These are phyloP conservation scores for Campaea margaritaria DNA, from an alignment of 2,888 invertebrate species.

Conservation along the genomic window DNA sequence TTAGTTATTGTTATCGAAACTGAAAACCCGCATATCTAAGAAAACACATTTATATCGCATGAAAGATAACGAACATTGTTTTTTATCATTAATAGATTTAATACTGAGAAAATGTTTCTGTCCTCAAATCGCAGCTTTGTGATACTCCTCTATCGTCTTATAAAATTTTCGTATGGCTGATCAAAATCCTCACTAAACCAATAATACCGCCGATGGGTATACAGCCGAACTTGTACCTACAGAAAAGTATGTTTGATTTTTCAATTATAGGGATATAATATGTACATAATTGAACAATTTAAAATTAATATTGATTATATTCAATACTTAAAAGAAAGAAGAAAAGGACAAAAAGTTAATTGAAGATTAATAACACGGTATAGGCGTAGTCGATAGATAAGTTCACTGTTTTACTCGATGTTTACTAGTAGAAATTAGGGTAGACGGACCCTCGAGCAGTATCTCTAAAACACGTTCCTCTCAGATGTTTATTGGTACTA, in stretches of 20 bases:
- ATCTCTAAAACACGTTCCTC: slow-evolving; percentile 28
- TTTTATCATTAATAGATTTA: slow-evolving; percentile 61
- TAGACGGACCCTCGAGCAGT: neutral
- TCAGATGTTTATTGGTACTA: slow-evolving; percentile 34
- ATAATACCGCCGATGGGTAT: neutral
- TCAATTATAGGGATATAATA: too few relatives aligned
- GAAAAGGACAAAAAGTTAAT: too few relatives aligned
- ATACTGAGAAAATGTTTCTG: slow-evolving; percentile 65
- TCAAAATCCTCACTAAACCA: slow-evolving; percentile 17
- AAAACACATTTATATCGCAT: slow-evolving; percentile 55
- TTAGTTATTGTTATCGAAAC: neutral
- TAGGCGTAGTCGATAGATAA: too few relatives aligned
- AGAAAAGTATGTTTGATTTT: too few relatives aligned
- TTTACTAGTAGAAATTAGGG: too few relatives aligned
- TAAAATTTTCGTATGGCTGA: slow-evolving; percentile 28
- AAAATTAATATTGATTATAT: too few relatives aligned
- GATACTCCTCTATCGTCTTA: slow-evolving; percentile 16
- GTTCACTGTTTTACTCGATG: too few relatives aligned
- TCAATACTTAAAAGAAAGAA: too few relatives aligned
- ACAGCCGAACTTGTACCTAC: neutral
- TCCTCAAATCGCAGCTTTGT: slow-evolving; percentile 26
- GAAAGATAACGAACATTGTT: slow-evolving; percentile 56
- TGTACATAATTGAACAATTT: too few relatives aligned
- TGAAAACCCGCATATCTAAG: slow-evolving; percentile 27
- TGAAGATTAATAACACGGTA: too few relatives aligned